Evolutionary conservation across 2,113 vertebrate genomes (phyloP).

Genomic region (Psittacula cyanocephala): DNA sequence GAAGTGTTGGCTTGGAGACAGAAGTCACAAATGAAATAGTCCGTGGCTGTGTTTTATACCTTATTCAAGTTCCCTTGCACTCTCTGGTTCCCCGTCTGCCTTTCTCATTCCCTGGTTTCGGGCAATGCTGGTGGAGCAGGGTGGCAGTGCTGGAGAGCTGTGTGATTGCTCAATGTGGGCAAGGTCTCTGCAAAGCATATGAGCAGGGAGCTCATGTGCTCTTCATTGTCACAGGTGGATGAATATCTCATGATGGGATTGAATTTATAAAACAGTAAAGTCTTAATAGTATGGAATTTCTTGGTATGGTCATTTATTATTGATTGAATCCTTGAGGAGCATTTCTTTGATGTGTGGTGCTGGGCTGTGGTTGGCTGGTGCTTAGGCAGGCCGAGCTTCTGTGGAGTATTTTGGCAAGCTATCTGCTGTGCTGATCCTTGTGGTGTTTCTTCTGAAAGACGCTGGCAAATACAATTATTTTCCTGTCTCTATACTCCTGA

Average conservation of each 20-base stretch:
- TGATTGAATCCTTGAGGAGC: background rate
- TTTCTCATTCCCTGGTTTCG: background rate
- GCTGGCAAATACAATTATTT: background rate
- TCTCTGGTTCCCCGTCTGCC: fast-evolving
- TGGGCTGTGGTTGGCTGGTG: background rate
- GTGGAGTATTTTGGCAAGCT: background rate
- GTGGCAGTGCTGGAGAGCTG: background rate
- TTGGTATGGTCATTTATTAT: background rate
- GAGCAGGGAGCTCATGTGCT: fast-evolving
- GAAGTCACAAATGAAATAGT: background rate
- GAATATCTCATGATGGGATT: background rate
- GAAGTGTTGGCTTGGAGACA: background rate
- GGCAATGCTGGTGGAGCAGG: background rate
- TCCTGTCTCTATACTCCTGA: background rate
- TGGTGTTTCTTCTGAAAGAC: background rate
- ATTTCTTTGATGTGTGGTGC: background rate
- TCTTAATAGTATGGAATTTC: fast-evolving
- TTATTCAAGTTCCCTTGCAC: background rate
- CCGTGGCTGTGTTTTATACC: background rate
- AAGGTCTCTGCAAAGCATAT: fast-evolving
- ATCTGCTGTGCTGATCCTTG: background rate
- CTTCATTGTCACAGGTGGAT: fast-evolving
- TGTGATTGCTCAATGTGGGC: no score
- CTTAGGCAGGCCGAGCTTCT: background rate
- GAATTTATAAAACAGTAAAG: background rate